Evolutionary conservation across 2,113 vertebrate species (phyloP), one percentile per base, ranked within the genome.

Genomic region (Pluvialis apricaria): DNA sequence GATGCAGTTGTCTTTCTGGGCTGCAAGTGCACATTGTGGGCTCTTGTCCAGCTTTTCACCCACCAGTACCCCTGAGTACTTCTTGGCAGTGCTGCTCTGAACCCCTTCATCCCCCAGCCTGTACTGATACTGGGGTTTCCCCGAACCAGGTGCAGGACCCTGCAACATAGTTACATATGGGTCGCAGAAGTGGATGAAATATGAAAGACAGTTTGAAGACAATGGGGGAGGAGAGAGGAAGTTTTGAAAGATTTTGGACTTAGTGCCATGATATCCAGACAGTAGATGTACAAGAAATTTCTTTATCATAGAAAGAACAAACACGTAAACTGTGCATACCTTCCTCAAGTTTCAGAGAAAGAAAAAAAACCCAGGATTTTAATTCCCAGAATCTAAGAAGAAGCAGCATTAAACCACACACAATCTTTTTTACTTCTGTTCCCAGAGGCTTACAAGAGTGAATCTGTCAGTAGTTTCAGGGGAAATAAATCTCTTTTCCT

Each of bases 1-100:
- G 29, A n/a, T 15, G 32, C 0, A 0, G 8, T 9, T 81, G n/a
- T 9, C 29, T 25, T 42, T 49, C 49, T 76, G 45, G 52, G n/a
- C 17, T 29, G 26, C 6, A 19, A n/a, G 36, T 5, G 9, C 5
- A 66, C 17, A 14, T 45, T 70, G 38, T 12, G 0, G 1, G 10
- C 5, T 58, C 47, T 12, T 6, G 36, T 32, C 11, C 47, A 64
- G 8, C 11, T 12, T 47, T 62, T 42, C 34, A 60, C 26, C 8
- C 15, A 25, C 14, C 42, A 68, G 16, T 19, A 62, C 7, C 3
- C 7, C 5, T 13, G 26, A 36, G 34, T 31, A 25, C 17, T 76
- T 45, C 45, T 65, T 5, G 2, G 3, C 13, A 44, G 45, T 4
- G 17, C 4, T 90, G 17, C 8, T 77, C 57, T 88, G 69, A 60